Evolutionary conservation across 2,797 vertebrate species (phyloP), one percentile per base, ranked within the genome.

Genomic region (Ptychobarbus kaznakovi): DNA sequence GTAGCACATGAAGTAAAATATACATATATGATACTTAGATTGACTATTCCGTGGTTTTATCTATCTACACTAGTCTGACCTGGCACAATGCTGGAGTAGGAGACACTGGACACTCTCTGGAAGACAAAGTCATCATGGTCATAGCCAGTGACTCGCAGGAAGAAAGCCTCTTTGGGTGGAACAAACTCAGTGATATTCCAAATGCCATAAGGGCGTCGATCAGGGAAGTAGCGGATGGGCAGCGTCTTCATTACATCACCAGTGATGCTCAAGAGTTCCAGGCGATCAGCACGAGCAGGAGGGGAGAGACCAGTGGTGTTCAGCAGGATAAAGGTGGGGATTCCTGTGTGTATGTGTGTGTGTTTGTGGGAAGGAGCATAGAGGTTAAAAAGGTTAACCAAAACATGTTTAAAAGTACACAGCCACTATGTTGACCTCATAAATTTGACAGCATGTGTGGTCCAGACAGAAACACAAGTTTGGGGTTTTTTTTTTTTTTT

Each of bases 101-200:
- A 99, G 87, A 99, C 98, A 51, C 97, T 98, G 44, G 98, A 99
- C 75, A 99, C 94, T 91, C 98, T 96, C 93, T 99, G 98, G 90
- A 99, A 99, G 69, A 97, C 89, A 89, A 96, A 97, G 87, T 93
- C 96, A 1, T 97, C 93, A 4, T 92, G 94, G 91, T 99, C 98
- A 40, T 98, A 99, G 83, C 98, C 98, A 0, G 90, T 97, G 85
- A 99, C 93, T 91, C 96, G 94, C 89, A 99, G 94, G 90, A 99
- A 99, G 93, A 99, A 99, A 81, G 96, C 96, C 93, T 99, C 97
- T 3, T 94, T 92, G 81, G 98, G 98, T 20, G 98, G 97, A 80
- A 97, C 90, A 84, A 99, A 99, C 73, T 98, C 97, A 10, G 98
- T 97, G 93, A 99, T 94, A 94, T 99, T 99, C 97, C 97, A 99